Evolutionary conservation across 2,797 vertebrate genomes (phyloP).

Genomic region (Scleropages formosus): DNA sequence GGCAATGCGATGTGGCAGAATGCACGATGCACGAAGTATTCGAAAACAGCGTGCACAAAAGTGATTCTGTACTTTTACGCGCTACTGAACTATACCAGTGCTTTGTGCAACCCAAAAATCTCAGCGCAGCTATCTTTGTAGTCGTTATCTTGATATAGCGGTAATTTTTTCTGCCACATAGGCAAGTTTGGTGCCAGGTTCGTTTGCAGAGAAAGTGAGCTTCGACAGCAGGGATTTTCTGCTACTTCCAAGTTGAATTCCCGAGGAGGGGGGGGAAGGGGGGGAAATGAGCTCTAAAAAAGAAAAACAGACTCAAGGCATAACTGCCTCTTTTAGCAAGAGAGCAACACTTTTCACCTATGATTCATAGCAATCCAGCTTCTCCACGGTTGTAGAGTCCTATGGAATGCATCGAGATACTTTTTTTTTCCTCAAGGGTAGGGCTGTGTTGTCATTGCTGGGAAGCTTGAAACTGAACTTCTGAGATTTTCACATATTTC

Average conservation of each 20-base stretch:
- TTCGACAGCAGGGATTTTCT: background rate
- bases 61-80: no score
- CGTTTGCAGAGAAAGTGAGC: background rate
- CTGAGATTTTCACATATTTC: background rate
- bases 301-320: no score
- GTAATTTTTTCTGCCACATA: constrained; percentile 28
- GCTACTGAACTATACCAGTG: background rate
- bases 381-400: no score
- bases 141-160: background rate
- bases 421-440: no score
- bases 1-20: background rate
- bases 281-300: background rate
- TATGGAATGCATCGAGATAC: background rate
- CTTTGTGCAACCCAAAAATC: background rate
- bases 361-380: constrained; percentile 9
- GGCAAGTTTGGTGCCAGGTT: constrained; percentile 29
- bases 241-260: background rate
- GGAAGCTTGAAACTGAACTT: background rate
- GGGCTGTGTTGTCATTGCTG: background rate
- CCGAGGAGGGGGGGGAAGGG: background rate
- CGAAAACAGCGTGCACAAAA: background rate
- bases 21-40: background rate
- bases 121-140: background rate
- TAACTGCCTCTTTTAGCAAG: background rate
- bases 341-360: background rate